Conservation (phyloP, 2,888 invertebrate genomes). For the Ditylenchus weischeri region DNA sequence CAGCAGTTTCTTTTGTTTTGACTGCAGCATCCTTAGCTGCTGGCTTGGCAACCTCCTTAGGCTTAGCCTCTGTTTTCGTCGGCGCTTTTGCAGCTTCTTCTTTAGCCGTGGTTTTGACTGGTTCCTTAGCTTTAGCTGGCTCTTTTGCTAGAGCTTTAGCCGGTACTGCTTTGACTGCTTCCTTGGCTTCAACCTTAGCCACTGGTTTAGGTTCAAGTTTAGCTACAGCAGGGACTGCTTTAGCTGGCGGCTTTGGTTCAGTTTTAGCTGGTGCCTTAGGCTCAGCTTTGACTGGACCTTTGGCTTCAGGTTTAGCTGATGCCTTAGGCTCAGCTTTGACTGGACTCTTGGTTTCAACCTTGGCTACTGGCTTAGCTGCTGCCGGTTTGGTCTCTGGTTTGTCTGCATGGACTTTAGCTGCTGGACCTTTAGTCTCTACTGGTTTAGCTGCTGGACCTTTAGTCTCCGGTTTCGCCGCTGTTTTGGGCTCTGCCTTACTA, state of each 20-base stretch:
- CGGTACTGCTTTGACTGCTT: no score
- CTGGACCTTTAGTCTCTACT: background rate
- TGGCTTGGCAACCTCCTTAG: background rate
- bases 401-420: background rate
- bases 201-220: no score
- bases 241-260: background rate
- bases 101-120: background rate
- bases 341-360: background rate
- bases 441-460: slow-evolving; percentile 4
- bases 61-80: no score
- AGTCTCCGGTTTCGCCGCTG: slow-evolving; percentile 2
- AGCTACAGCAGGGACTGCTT: background rate
- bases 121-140: background rate
- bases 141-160: background rate
- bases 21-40: background rate
- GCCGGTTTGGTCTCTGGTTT: slow-evolving; percentile 9
- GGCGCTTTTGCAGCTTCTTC: no score
- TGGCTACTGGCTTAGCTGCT: background rate
- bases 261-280: background rate
- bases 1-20: background rate
- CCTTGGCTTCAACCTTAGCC: no score
- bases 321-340: slow-evolving; percentile 9
- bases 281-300: background rate
- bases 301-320: slow-evolving; percentile 6
- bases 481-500: background rate